Base-by-base conservation (phyloP, 2,797 vertebrate genomes). In the Staurois parvus region DNA sequence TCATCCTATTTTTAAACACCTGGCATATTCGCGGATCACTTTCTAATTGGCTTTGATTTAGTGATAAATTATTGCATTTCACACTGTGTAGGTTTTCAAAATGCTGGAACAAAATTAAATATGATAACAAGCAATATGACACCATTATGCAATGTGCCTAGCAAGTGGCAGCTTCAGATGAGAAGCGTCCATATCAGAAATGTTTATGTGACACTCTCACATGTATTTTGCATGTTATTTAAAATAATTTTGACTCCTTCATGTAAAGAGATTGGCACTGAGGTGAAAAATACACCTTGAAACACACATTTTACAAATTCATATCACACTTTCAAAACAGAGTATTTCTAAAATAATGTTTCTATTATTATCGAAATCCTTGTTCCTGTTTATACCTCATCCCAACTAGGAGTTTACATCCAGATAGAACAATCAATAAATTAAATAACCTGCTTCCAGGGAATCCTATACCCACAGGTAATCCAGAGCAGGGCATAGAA, bases 11-110 rank as follows among this genome's bases (percentile, higher is more conserved):
- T 87, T 87, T 87, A 87, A 86, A 79, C 80, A 87, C 80, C 85
- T 87, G 80, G 59, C 75, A 79, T 74, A 79, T 87, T 87, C 80
- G 73, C 69, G 34, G 75, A 78, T 87, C 80, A 74, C 68, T 64
- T 83, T 87, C 48, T 87, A 87, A 87, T 87, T 83, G 85, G 85
- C 85, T 87, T 78, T 83, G 75, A 87, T 87, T 87, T 81, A 52
- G 80, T 83, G 75, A 83, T 78, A 83, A 83, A 87, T 83, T 74
- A 83, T 78, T 83, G 69, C 42, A 83, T 87, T 87, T 79, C 69
- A 87, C 80, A 83, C 80, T 83, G 37, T 79, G 80, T 83, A 77
- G 70, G 75, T 83, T 83, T 48, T 64, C 42, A 79, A 82, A 87
- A 83, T 83, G 59, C 75, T 83, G 40, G 80, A 83, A 87, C 76